Percentiles rank a stretch among this genome's conserved stretches.
Evolutionary conservation across 2,888 invertebrate species (phyloP).

Genomic region (Trissoscelio sp.): DNA sequence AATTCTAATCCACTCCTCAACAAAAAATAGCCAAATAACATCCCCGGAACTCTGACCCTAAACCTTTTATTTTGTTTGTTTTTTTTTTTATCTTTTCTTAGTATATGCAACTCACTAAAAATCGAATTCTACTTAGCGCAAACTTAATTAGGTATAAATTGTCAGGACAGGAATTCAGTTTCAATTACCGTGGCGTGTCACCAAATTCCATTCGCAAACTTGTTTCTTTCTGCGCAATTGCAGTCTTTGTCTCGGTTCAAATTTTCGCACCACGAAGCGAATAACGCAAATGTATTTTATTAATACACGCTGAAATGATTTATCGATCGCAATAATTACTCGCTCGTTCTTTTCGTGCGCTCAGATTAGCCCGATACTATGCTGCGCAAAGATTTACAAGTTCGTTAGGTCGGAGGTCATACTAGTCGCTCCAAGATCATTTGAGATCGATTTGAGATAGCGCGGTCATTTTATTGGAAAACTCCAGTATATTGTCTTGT

Average conservation of each 20-base stretch:
- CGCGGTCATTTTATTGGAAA: neutral
- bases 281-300: constrained; percentile 27
- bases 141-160: constrained; percentile 49
- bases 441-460: constrained; percentile 41
- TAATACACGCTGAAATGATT: constrained; percentile 41
- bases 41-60: constrained; percentile 16
- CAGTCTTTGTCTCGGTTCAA: too few relatives aligned
- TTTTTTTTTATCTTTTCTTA: constrained; percentile 11
- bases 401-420: constrained; percentile 52
- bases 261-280: constrained; percentile 19
- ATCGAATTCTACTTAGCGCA: neutral
- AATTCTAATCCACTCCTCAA: too few relatives aligned
- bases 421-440: constrained; percentile 43
- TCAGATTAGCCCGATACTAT: constrained; percentile 36
- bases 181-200: constrained; percentile 32
- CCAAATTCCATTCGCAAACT: constrained; percentile 24
- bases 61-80: neutral
- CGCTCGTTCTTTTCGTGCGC: constrained; percentile 16
- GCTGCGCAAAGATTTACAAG: constrained; percentile 56
- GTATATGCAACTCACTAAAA: constrained; percentile 11
- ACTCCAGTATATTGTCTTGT: neutral
- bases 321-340: constrained; percentile 47
- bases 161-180: constrained; percentile 23
- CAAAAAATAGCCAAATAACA: too few relatives aligned
- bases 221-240: too few relatives aligned